Evolutionary conservation across 2,888 invertebrate genomes (phyloP).

Genomic region (Drosophila seclusa): DNA sequence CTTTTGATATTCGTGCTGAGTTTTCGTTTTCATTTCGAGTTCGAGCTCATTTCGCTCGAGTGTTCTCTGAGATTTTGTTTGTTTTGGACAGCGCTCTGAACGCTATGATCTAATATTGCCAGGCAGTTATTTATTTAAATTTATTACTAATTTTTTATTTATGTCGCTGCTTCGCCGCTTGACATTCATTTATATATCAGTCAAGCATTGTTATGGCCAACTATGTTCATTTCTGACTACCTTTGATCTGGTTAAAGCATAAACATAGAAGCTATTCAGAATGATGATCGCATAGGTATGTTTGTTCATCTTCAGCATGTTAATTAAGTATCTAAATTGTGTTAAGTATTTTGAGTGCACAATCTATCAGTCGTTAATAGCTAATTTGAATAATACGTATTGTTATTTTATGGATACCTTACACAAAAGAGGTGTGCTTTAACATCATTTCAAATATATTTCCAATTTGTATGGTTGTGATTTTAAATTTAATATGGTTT

Average conservation of each 20-base stretch:
- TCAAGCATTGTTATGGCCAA: conserved; percentile 61
- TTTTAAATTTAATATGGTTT: conserved; percentile 2
- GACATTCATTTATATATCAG: conserved; percentile 78
- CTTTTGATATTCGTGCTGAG: conserved; percentile 36
- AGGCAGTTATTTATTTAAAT: conserved; percentile 80
- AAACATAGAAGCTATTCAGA: conserved; percentile 29
- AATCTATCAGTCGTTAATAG: conserved; percentile 24
- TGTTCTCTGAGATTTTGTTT: conserved; percentile 47
- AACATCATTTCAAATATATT: not conserved
- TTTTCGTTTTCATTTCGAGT: conserved; percentile 76
- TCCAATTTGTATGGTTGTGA: not conserved
- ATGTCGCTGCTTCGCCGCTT: conserved; percentile 61
- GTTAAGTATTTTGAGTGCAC: conserved; percentile 28
- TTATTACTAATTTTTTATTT: conserved; percentile 79
- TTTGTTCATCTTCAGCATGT: conserved; percentile 25
- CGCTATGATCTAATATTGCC: conserved; percentile 75
- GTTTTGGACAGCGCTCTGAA: conserved; percentile 9
- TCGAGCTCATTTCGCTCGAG: conserved; percentile 13
- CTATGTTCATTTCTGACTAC: conserved; percentile 43
- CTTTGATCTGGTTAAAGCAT: conserved; percentile 21
- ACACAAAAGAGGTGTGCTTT: not conserved
- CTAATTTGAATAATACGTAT: conserved; percentile 15
- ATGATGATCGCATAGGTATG: conserved; percentile 46
- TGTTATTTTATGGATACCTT: not conserved
- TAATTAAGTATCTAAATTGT: conserved; percentile 45